These are phyloP conservation scores for Cantharis flavilabris DNA, from an alignment of 2,888 invertebrate species.

Conservation along the genomic window DNA sequence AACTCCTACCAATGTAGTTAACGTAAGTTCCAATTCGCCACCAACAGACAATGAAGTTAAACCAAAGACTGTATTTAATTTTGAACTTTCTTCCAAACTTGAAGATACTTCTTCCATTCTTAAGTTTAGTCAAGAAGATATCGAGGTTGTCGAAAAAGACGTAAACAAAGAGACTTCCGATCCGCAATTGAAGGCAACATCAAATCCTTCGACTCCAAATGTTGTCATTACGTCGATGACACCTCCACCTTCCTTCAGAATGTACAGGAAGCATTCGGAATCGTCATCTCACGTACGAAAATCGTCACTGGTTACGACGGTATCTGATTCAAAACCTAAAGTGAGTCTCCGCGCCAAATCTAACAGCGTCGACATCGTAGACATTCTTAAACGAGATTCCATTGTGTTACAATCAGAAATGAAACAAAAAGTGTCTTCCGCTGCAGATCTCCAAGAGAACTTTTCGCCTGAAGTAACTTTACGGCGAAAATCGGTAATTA, in stretches of 20 bases:
- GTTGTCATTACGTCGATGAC: slow-evolving; percentile 37
- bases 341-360: slow-evolving; percentile 62
- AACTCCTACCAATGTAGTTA: slow-evolving; percentile 59
- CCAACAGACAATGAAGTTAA: slow-evolving; percentile 45
- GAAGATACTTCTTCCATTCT: slow-evolving; percentile 45
- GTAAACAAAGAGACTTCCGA: slow-evolving; percentile 39
- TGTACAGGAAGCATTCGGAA: slow-evolving; percentile 33
- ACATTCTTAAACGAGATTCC: slow-evolving; percentile 47
- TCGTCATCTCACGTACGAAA: slow-evolving; percentile 24
- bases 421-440: slow-evolving; percentile 56
- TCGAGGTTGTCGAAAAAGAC: slow-evolving; percentile 55
- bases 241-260: slow-evolving; percentile 22
- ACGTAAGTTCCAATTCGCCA: slow-evolving; percentile 66
- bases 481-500: slow-evolving; percentile 61
- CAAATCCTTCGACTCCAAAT: slow-evolving; percentile 33
- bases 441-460: slow-evolving; percentile 47
- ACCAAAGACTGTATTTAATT: slow-evolving; percentile 42
- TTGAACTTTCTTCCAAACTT: slow-evolving; percentile 36
- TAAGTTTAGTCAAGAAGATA: slow-evolving; percentile 56
- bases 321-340: slow-evolving; percentile 46
- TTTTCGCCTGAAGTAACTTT: slow-evolving; percentile 57
- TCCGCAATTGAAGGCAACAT: slow-evolving; percentile 31
- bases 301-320: slow-evolving; percentile 26
- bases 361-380: slow-evolving; percentile 60
- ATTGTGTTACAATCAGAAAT: slow-evolving; percentile 44